These are phyloP conservation scores for Anthopleura sola DNA, from an alignment of 64 coral and sea anemone genomes.

Conservation along the genomic window DNA sequence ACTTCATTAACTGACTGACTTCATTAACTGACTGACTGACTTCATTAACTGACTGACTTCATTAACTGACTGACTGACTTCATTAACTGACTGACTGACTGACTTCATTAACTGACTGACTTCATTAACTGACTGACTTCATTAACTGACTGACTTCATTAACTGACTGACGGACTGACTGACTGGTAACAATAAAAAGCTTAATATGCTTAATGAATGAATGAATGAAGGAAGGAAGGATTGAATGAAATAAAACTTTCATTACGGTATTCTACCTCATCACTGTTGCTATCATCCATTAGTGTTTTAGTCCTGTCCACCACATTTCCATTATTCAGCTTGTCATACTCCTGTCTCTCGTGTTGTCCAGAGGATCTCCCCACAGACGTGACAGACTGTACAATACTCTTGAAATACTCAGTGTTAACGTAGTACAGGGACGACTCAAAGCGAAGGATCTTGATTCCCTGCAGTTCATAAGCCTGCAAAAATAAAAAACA, in stretches of 20 bases:
- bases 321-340: background rate
- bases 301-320: background rate
- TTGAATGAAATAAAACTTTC: background rate
- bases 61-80: no score
- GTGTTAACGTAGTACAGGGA: conserved; percentile 78
- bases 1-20: no score
- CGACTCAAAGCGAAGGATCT: conserved; percentile 86
- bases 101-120: no score
- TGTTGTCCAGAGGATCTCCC: background rate
- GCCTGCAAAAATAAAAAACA: conserved; percentile 13
- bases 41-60: no score
- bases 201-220: no score
- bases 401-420: conserved; percentile 54
- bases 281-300: background rate
- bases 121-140: no score
- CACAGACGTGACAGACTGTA: background rate
- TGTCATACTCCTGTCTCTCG: background rate
- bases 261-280: background rate
- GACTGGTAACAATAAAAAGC: no score
- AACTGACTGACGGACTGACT: no score
- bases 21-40: no score
- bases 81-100: no score
- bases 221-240: background rate
- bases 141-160: no score
- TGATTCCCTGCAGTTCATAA: conserved; percentile 61